These are phyloP conservation scores for Gasteruption jaculator DNA, from an alignment of 2,888 invertebrate genomes.

Conservation along the genomic window DNA sequence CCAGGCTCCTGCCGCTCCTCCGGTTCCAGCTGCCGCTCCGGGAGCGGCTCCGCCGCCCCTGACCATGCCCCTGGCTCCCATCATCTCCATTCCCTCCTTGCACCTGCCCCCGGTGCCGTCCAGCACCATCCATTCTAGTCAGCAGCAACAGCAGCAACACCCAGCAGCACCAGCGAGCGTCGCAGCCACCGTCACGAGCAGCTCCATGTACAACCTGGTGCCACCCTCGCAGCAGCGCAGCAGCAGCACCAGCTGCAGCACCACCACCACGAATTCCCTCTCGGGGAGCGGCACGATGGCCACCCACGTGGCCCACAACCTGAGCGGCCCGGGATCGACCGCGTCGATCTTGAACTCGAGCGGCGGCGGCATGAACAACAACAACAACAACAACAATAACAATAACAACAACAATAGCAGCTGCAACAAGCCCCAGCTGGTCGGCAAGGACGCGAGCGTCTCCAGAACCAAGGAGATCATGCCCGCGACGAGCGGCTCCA, in stretches of 20 bases:
- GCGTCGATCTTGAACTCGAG: slow-evolving; percentile 25
- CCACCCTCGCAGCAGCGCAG: slow-evolving; percentile 15
- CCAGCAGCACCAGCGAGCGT: slow-evolving; percentile 21
- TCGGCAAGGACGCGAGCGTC: slow-evolving; percentile 23
- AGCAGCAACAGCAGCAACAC: slow-evolving; percentile 32
- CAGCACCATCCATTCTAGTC: slow-evolving; percentile 46
- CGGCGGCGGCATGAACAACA: no score
- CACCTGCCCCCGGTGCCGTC: slow-evolving; percentile 38
- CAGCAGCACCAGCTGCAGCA: slow-evolving; percentile 38
- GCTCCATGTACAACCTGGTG: slow-evolving; percentile 29
- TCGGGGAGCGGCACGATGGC: slow-evolving; percentile 53
- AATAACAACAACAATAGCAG: slow-evolving; percentile 26
- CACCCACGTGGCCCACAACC: slow-evolving; percentile 34
- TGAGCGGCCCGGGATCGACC: slow-evolving; percentile 27
- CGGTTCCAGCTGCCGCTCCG: no score
- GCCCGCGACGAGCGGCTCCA: slow-evolving; percentile 13
- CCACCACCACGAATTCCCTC: slow-evolving; percentile 50
- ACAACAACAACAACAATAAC: slow-evolving; percentile 27
- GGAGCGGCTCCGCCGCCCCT: slow-evolving; percentile 25
- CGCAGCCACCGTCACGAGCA: slow-evolving; percentile 29
- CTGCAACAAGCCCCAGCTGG: slow-evolving; percentile 31
- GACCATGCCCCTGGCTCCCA: slow-evolving; percentile 34
- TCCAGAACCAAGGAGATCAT: slow-evolving; percentile 31
- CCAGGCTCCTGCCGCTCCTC: slow-evolving; percentile 24
- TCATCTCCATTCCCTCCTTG: slow-evolving; percentile 41